These are phyloP conservation scores for Pygocentrus nattereri DNA, from an alignment of 2,797 vertebrate species.

Conservation along the genomic window DNA sequence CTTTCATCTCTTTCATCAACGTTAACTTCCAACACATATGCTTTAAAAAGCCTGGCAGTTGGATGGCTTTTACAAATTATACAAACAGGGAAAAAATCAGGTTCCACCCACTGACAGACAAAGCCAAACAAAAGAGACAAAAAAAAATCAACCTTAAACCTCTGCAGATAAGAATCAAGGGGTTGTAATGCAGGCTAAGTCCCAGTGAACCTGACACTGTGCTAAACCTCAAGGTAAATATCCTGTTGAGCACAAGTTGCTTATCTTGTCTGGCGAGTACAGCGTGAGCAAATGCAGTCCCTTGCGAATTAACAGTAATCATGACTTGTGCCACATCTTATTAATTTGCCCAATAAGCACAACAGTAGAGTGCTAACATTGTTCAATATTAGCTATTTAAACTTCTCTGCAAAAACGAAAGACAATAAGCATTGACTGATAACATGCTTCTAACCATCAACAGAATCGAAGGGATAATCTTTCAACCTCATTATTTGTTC, in stretches of 20 bases:
- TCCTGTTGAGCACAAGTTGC: neutral
- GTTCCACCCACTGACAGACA: neutral
- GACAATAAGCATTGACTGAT: neutral
- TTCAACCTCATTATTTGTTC: neutral
- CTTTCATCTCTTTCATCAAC: neutral
- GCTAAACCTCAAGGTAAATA: conserved; percentile 11
- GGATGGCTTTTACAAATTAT: neutral
- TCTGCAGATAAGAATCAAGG: conserved; percentile 12
- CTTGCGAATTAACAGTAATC: neutral
- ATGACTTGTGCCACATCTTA: neutral
- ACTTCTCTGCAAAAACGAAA: too few relatives aligned
- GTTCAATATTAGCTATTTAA: neutral
- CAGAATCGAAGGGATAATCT: neutral
- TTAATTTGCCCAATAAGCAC: neutral
- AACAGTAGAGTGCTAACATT: neutral
- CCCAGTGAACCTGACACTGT: neutral
- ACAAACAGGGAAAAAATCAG: neutral
- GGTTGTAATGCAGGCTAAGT: conserved; percentile 1
- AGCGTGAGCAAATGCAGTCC: neutral
- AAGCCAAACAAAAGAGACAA: conserved; percentile 18
- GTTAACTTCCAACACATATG: neutral
- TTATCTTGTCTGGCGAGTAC: conserved; percentile 39
- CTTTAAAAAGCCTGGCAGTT: neutral
- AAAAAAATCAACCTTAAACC: conserved; percentile 9
- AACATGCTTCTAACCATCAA: neutral